Evolutionary conservation across 2,888 invertebrate genomes (phyloP).

Genomic region (Pandemis cinnamomeana): DNA sequence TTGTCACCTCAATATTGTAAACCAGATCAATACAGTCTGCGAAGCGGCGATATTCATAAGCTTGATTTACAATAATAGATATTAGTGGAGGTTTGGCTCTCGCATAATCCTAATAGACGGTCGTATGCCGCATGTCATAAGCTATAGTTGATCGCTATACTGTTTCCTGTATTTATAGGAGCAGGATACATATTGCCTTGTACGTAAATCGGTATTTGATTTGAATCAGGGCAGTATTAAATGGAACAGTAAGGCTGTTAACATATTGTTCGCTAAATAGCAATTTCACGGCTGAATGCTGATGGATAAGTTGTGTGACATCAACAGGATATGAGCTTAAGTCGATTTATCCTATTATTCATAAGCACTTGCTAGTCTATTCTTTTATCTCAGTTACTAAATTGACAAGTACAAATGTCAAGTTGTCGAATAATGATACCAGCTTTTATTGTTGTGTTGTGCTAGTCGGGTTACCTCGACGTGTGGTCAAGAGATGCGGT

Average conservation of each 20-base stretch:
- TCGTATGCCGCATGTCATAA: conserved; percentile 30
- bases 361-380: no score
- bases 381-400: no score
- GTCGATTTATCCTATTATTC: no score
- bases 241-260: not conserved
- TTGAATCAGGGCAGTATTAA: conserved; percentile 11
- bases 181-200: conserved; percentile 16
- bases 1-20: conserved; percentile 36
- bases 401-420: no score
- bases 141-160: conserved; percentile 16
- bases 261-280: conserved; percentile 6
- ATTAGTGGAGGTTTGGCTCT: conserved; percentile 49
- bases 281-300: not conserved
- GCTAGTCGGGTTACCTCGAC: no score
- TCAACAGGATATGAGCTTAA: not conserved
- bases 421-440: no score
- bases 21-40: conserved; percentile 45
- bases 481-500: no score
- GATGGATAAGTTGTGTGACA: not conserved
- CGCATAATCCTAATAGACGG: conserved; percentile 52
- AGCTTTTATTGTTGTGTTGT: no score
- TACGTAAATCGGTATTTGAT: conserved; percentile 5
- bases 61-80: conserved; percentile 61
- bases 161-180: conserved; percentile 2
- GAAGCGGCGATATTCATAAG: conserved; percentile 49